Evolutionary conservation across 2,797 vertebrate species (phyloP).

Genomic region (Epinephelus malabaricus): DNA sequence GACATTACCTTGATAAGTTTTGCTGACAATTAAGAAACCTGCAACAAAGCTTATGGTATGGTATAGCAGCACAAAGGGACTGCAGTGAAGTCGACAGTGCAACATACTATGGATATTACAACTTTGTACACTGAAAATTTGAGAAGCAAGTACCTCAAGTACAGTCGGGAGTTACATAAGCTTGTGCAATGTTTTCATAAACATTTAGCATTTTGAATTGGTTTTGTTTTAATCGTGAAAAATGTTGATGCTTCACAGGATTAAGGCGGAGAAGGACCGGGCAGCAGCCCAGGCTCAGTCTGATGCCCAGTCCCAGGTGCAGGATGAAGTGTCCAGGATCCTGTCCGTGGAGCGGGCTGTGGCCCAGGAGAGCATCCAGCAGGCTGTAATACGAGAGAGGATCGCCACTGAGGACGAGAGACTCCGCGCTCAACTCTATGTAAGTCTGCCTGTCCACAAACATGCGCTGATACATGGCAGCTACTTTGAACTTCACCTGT

Average conservation of each 20-base stretch:
- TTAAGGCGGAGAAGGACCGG: conserved; percentile 78
- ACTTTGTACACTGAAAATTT: neutral
- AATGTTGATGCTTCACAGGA: conserved; percentile 63
- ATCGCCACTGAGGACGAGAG: conserved; percentile 89
- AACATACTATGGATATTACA: conserved; percentile 1
- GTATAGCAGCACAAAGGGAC: neutral
- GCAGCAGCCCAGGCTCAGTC: conserved; percentile 60
- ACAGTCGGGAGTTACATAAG: neutral
- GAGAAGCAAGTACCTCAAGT: neutral
- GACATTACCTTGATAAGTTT: too few species aligned
- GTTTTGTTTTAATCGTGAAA: neutral
- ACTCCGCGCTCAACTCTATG: conserved; percentile 87
- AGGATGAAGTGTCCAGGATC: conserved; percentile 87
- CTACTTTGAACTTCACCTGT: neutral
- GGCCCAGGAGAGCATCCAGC: conserved; percentile 87
- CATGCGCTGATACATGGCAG: neutral
- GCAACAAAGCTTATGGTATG: neutral
- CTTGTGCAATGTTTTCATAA: neutral
- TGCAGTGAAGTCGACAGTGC: neutral
- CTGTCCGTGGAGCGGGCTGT: conserved; percentile 86
- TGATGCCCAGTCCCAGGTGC: conserved; percentile 73
- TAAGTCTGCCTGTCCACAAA: conserved; percentile 78
- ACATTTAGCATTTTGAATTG: neutral
- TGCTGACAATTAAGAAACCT: neutral
- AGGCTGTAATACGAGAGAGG: conserved; percentile 89